Evolutionary conservation across 2,888 invertebrate genomes (phyloP), one percentile per base, ranked within the genome.

Genomic region (Drosophila diplacantha): DNA sequence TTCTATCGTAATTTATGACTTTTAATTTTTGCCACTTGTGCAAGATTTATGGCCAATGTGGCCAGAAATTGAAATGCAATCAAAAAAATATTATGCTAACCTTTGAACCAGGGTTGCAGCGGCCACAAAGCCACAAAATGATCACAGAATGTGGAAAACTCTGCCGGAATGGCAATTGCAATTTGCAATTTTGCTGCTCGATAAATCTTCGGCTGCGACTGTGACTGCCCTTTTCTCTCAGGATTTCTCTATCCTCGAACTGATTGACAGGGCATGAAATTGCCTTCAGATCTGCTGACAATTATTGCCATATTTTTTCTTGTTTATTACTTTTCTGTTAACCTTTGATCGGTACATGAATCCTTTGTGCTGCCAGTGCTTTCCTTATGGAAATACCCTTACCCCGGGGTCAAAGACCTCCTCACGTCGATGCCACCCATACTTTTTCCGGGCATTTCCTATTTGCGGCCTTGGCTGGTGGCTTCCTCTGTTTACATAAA

Each of bases 251-350:
- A 14, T 46, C 9, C 18, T 37, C 50, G 68, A 74, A 71, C 41
- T 84, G 85, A 85, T 84, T 83, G 86, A 85, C 86, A 84, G 75
- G 75, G 78, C 85, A 83, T 85, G 85, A 85, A 85, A 84, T 85
- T 82, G 67, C 59, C 69, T 77, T 73, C 9, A 59, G 29, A 43
- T 75, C 75, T 38, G 38, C 52, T 50, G 46, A 26, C 53, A 60
- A 60, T 57, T 49, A 64, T 34, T 26, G 32, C 16, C 9, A 26
- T 20, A 26, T 29, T 29, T 18, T 18, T 18, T 5, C 3, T 26
- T 34, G 6, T 26, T 39, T 39, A 38, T 32, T 56, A 32, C 34
- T 38, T 31, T 47, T 14, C 12, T 20, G 9, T 41, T 58, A 34
- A 43, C 41, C 59, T 16, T n/a, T 41, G 34, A 39, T 24, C 32